Conservation (phyloP, 2,113 vertebrate genomes). For the Cyphomyrus discorhynchus region DNA sequence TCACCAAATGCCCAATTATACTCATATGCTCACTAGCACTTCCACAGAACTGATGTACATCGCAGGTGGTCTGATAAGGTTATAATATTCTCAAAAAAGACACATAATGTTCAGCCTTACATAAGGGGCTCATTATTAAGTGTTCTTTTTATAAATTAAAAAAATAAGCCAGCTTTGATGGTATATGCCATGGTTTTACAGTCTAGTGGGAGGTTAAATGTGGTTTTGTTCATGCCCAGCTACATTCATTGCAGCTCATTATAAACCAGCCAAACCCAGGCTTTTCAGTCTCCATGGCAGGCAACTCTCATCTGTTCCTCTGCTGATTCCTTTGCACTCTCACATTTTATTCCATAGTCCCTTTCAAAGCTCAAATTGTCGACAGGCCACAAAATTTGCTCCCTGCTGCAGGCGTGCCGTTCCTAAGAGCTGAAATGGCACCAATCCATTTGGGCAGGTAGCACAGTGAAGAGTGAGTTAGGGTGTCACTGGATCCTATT, state of each 20-base stretch:
- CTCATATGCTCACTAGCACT: not conserved
- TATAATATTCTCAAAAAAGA: not conserved
- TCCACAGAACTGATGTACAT: not conserved
- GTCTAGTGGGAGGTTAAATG: not conserved
- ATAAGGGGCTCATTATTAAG: not conserved
- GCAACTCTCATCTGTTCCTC: not conserved
- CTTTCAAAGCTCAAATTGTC: slow-evolving; percentile 18
- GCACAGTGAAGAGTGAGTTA: not conserved
- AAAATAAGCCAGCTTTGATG: not conserved
- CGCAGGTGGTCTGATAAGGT: not conserved
- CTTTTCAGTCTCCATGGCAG: not conserved
- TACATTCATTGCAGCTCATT: not conserved
- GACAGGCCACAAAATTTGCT: not conserved
- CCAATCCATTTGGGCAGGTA: slow-evolving; percentile 13
- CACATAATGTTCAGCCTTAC: not conserved
- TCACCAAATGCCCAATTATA: not conserved
- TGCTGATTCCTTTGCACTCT: slow-evolving; percentile 8
- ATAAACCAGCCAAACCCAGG: not conserved
- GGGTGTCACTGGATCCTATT: not conserved
- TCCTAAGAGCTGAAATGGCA: not conserved
- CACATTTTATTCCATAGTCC: slow-evolving; percentile 22
- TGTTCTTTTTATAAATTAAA: not conserved
- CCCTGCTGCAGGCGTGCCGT: slow-evolving; percentile 1
- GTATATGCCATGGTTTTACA: not conserved
- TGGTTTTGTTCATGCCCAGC: not conserved